Evolutionary conservation across 2,113 vertebrate genomes (phyloP).

Genomic region (Sinocyclocheilus anophthalmus): DNA sequence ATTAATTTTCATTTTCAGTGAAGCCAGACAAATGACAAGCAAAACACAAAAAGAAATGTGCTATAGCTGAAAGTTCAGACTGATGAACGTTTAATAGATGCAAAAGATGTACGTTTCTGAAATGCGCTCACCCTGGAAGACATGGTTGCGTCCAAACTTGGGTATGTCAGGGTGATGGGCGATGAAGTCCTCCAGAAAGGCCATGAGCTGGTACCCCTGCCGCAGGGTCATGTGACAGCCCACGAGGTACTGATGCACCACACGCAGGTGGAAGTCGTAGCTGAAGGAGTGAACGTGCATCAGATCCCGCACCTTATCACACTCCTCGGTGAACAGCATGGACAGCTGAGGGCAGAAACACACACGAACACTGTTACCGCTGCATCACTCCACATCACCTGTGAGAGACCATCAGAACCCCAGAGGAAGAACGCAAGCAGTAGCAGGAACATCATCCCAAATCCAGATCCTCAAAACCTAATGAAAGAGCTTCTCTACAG

Average conservation of each 20-base stretch:
- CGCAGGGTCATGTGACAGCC: constrained; percentile 91
- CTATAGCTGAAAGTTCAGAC: no score
- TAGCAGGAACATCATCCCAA: background rate
- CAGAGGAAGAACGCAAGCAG: constrained; percentile 15
- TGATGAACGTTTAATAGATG: no score
- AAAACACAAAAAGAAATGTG: no score
- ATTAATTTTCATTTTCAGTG: background rate
- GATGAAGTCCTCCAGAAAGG: constrained; percentile 95
- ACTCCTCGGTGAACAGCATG: constrained; percentile 87
- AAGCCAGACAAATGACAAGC: no score
- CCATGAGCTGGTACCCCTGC: constrained; percentile 93
- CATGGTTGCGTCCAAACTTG: constrained; percentile 95
- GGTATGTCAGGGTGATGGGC: constrained; percentile 92
- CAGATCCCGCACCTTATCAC: constrained; percentile 94
- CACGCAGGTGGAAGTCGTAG: constrained; percentile 96
- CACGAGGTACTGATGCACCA: constrained; percentile 94
- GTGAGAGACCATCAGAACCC: background rate
- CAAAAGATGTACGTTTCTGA: no score
- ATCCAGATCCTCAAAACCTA: constrained; percentile 2
- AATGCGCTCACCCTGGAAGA: constrained; percentile 85
- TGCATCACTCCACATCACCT: background rate
- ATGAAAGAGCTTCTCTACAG: background rate
- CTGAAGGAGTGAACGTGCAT: constrained; percentile 99
- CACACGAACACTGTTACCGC: no score
- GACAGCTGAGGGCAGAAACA: no score